phyloP scores from a whole-genome alignment of 2,888 invertebrate genomes.

The Dromius quadrimaculatus region DNA sequence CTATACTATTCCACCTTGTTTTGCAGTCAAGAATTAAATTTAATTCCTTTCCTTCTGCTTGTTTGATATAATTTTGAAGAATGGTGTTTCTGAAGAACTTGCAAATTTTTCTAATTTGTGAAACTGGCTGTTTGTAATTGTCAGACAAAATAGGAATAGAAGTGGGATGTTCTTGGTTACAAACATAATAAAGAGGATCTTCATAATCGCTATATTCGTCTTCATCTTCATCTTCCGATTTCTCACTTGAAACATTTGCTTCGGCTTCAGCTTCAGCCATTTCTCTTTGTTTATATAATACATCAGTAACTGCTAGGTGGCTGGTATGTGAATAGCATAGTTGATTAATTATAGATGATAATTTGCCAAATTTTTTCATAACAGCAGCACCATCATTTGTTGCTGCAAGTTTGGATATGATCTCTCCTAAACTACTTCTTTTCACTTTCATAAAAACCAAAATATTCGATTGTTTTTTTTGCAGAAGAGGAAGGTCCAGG shows the following conservation, averaged over 20 bases:
- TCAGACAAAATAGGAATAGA: slow-evolving; percentile 39
- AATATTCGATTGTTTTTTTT: no score
- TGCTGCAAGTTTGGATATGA: slow-evolving; percentile 51
- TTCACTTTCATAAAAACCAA: slow-evolving; percentile 43
- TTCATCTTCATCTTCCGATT: slow-evolving; percentile 40
- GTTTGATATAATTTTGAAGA: slow-evolving; percentile 48
- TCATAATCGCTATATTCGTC: slow-evolving; percentile 42
- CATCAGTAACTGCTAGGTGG: slow-evolving; percentile 52
- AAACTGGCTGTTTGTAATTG: slow-evolving; percentile 18
- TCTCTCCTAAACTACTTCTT: slow-evolving; percentile 51
- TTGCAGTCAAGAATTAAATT: slow-evolving; percentile 52
- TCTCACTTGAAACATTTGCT: slow-evolving; percentile 40
- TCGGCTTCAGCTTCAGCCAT: slow-evolving; percentile 38
- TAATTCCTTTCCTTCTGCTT: no score
- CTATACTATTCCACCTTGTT: slow-evolving; percentile 53
- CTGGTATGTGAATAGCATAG: slow-evolving; percentile 51
- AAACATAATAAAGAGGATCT: slow-evolving; percentile 46
- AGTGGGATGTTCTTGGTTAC: slow-evolving; percentile 3
- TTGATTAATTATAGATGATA: slow-evolving; percentile 52
- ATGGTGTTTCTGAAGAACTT: slow-evolving; percentile 47
- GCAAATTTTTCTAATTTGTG: slow-evolving; percentile 49
- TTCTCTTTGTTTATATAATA: slow-evolving; percentile 52
- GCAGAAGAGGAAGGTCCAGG: no score
- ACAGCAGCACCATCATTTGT: slow-evolving; percentile 53
- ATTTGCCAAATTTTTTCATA: slow-evolving; percentile 53